Percentiles rank a stretch among this genome's conserved stretches.
These are phyloP conservation scores for Cydia strobilella DNA, from an alignment of 1,140 invertebrate genomes.

Conservation along the genomic window DNA sequence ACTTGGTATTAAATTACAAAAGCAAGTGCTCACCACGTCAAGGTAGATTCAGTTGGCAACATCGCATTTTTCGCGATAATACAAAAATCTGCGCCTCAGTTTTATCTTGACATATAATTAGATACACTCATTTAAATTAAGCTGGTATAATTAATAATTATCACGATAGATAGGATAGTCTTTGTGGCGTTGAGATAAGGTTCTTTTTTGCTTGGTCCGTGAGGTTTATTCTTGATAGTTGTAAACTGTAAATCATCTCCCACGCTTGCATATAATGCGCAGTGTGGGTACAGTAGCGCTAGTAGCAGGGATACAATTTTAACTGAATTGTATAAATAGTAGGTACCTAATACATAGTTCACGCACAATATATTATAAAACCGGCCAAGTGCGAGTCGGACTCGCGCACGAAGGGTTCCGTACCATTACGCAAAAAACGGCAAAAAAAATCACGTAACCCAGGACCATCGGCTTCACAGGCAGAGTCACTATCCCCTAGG, in stretches of 20 bases:
- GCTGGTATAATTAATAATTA: neutral
- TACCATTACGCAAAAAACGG: too few relatives aligned
- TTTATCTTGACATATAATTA: conserved; percentile 10
- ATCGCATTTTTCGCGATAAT: neutral
- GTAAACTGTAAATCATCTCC: neutral
- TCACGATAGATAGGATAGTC: neutral
- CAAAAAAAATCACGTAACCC: too few relatives aligned
- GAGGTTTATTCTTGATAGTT: neutral
- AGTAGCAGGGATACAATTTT: too few relatives aligned
- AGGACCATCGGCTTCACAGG: too few relatives aligned
- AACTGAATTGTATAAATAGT: too few relatives aligned
- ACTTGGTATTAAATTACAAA: neutral
- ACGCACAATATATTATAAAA: too few relatives aligned
- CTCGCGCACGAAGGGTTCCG: too few relatives aligned
- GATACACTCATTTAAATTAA: neutral
- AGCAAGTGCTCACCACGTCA: neutral
- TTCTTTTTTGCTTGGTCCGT: neutral
- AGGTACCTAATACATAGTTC: too few relatives aligned
- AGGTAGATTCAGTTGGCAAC: neutral
- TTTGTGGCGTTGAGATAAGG: neutral
- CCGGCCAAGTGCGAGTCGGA: too few relatives aligned
- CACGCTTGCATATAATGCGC: neutral
- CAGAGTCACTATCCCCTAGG: too few relatives aligned
- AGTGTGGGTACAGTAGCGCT: neutral
- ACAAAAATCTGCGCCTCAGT: neutral